These are phyloP conservation scores for Phoeniculus purpureus DNA, from an alignment of 2,797 vertebrate species.

Conservation along the genomic window DNA sequence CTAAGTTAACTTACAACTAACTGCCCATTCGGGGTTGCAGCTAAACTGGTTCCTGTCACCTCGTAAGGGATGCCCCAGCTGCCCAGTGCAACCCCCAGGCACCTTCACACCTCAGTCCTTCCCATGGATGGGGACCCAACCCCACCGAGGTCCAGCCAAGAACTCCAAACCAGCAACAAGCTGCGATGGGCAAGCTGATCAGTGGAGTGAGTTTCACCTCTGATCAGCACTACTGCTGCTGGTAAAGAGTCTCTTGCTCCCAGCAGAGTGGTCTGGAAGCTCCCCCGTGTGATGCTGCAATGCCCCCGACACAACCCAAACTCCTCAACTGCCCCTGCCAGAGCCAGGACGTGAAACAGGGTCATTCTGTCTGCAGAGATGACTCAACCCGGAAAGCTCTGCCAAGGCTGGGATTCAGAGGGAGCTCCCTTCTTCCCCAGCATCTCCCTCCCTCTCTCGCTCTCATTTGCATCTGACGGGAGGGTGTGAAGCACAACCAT, in stretches of 20 bases:
- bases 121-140: rapidly evolving
- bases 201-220: background rate
- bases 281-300: background rate
- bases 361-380: background rate
- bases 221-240: background rate
- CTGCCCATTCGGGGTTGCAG: background rate
- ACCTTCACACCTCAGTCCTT: too few relatives aligned
- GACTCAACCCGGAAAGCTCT: background rate
- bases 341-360: background rate
- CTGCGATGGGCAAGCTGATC: background rate
- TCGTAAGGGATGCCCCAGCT: too few relatives aligned
- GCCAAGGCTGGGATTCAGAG: background rate
- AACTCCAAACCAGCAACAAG: background rate
- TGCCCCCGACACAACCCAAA: background rate
- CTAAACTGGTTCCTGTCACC: background rate
- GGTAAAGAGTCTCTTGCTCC: background rate
- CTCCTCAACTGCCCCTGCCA: background rate
- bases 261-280: background rate
- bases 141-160: background rate
- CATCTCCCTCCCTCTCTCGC: background rate
- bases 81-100: background rate
- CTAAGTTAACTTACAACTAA: background rate
- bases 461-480: background rate
- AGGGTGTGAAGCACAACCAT: background rate
- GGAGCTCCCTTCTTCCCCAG: background rate